Percentiles rank a stretch among this genome's conserved stretches.
phyloP scores from a whole-genome alignment of 2,113 vertebrate genomes.

The Rutilus rutilus region DNA sequence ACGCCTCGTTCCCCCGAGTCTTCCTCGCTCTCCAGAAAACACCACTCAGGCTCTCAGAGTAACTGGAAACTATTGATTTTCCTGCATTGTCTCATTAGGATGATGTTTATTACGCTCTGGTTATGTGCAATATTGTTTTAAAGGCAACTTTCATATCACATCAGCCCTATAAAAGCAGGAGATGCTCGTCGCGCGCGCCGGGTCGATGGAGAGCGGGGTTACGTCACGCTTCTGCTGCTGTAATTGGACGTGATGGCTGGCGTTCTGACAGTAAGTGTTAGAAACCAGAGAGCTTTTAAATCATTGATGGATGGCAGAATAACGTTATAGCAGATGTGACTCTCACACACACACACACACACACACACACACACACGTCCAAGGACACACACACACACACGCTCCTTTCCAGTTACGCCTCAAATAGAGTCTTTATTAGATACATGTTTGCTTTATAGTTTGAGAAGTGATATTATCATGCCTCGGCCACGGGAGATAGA shows the following conservation, averaged over 20 bases:
- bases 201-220: conserved; percentile 42
- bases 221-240: conserved; percentile 49
- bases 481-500: not conserved
- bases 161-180: conserved; percentile 27
- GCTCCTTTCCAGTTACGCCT: not conserved
- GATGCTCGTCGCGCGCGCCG: not conserved
- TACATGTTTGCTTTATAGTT: not conserved
- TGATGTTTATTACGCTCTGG: conserved; percentile 52
- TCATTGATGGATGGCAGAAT: conserved; percentile 54
- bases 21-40: conserved; percentile 35
- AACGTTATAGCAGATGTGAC: conserved; percentile 40
- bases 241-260: conserved; percentile 53
- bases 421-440: not conserved
- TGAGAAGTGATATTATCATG: not conserved
- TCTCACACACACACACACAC: not conserved
- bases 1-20: conserved; percentile 46
- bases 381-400: conserved; percentile 8
- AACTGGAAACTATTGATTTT: conserved; percentile 56
- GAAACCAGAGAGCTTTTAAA: conserved; percentile 58
- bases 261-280: conserved; percentile 54
- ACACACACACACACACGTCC: not conserved
- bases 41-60: conserved; percentile 48
- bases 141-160: conserved; percentile 47
- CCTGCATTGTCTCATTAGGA: conserved; percentile 53
- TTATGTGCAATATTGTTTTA: conserved; percentile 52